A percentile compares a stretch with the other conserved stretches of the same genome.
These are phyloP conservation scores for Steatornis caripensis DNA, from an alignment of 2,113 vertebrate genomes.

Conservation along the genomic window DNA sequence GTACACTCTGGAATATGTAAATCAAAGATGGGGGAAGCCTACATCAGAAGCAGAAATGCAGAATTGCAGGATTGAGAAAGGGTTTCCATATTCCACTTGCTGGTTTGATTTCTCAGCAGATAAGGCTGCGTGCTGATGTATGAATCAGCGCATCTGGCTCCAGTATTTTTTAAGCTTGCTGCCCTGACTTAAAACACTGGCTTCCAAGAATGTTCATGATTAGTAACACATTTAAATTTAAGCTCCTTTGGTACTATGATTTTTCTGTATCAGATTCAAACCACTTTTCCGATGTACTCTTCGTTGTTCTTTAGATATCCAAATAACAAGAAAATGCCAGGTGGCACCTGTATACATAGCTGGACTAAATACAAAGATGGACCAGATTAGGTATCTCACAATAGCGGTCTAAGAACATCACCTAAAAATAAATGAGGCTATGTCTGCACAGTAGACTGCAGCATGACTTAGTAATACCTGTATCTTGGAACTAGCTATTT, in stretches of 20 bases:
- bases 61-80: not conserved
- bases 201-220: constrained; percentile 38
- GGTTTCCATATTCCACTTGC: not conserved
- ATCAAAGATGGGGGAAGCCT: not conserved
- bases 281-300: not conserved
- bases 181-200: not conserved
- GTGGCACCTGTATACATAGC: not conserved
- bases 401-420: not conserved
- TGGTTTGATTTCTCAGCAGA: constrained; percentile 35
- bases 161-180: constrained; percentile 10
- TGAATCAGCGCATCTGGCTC: constrained; percentile 33
- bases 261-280: not conserved
- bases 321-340: not conserved
- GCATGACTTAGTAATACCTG: not conserved
- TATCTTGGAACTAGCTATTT: not conserved
- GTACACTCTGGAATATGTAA: not conserved
- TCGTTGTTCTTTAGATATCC: not conserved
- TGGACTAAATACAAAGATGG: not conserved
- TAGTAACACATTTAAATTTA: constrained; percentile 27
- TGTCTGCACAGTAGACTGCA: not conserved
- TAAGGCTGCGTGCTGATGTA: not conserved
- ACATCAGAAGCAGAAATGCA: not conserved
- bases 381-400: not conserved
- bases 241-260: not conserved
- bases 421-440: not conserved